Evolutionary conservation across 1,140 invertebrate species (phyloP).

Genomic region (Saccostrea echinata): DNA sequence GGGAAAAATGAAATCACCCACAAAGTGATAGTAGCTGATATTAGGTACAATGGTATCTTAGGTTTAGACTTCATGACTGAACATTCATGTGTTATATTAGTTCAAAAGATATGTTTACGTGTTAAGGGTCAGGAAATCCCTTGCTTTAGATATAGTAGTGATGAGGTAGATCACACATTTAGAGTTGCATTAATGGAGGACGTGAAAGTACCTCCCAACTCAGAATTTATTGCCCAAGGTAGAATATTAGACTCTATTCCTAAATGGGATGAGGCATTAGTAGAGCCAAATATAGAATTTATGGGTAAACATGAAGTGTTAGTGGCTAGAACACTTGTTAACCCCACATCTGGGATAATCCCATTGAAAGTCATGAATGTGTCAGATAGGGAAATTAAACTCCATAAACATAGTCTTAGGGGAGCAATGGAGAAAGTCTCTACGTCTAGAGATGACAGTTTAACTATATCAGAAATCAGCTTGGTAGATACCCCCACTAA

Average conservation of each 20-base stretch:
- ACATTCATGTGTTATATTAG: slow-evolving; percentile 30
- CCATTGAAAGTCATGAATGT: slow-evolving; percentile 42
- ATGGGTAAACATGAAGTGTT: slow-evolving; percentile 33
- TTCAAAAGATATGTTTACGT: slow-evolving; percentile 36
- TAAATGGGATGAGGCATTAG: not conserved
- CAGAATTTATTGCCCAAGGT: too few relatives aligned
- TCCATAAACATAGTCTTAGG: slow-evolving; percentile 33
- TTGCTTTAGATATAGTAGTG: slow-evolving; percentile 10
- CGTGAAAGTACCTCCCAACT: too few relatives aligned
- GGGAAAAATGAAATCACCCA: slow-evolving; percentile 20
- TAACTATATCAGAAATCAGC: not conserved
- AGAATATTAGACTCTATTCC: slow-evolving; percentile 41
- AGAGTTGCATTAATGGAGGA: slow-evolving; percentile 35
- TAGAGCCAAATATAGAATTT: slow-evolving; percentile 39
- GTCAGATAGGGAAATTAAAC: slow-evolving; percentile 28
- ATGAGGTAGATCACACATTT: not conserved
- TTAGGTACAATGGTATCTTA: too few relatives aligned
- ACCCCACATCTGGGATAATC: slow-evolving; percentile 32
- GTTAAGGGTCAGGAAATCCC: slow-evolving; percentile 40
- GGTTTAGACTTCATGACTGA: slow-evolving; percentile 38
- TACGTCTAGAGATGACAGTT: not conserved
- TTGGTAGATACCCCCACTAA: slow-evolving; percentile 31
- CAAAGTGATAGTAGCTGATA: slow-evolving; percentile 41
- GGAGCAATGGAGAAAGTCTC: slow-evolving; percentile 28
- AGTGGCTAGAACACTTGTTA: slow-evolving; percentile 34